These are phyloP conservation scores for Netelia fuscicornis DNA, from an alignment of 2,888 invertebrate species.

Conservation along the genomic window DNA sequence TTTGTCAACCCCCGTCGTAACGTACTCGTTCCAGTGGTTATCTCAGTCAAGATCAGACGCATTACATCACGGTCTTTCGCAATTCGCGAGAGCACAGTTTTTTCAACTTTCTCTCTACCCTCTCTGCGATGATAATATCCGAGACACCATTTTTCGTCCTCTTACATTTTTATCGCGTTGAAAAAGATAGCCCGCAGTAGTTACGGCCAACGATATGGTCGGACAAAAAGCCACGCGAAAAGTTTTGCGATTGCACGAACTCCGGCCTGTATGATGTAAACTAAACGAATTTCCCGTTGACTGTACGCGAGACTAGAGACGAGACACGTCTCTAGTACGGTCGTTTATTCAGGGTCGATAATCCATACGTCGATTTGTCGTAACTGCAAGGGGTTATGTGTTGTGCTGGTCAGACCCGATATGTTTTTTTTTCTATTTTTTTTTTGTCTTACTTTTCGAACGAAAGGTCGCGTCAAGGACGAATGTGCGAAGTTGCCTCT, in stretches of 20 bases:
- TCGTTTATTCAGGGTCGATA: conserved; percentile 45
- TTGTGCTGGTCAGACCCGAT: neutral
- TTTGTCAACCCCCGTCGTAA: conserved; percentile 18
- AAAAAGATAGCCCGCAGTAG: conserved; percentile 3
- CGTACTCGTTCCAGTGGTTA: conserved; percentile 23
- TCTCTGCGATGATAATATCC: neutral
- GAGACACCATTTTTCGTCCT: neutral
- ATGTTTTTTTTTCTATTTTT: neutral
- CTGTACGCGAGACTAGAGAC: neutral
- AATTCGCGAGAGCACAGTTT: neutral
- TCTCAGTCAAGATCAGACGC: conserved; percentile 25
- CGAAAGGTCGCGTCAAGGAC: neutral
- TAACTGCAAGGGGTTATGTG: conserved; percentile 19
- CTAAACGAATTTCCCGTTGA: neutral
- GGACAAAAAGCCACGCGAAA: neutral
- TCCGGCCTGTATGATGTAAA: neutral
- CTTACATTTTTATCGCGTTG: conserved; percentile 24
- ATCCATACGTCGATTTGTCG: conserved; percentile 43
- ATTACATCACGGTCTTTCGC: neutral
- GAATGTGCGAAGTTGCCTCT: neutral
- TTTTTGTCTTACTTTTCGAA: neutral
- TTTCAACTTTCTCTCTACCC: neutral
- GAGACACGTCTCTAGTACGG: neutral
- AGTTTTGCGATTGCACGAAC: neutral
- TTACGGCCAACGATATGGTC: neutral